phyloP scores from a whole-genome alignment of 2,113 vertebrate genomes.

The human (Homo sapiens) region GRCh38 chr2:235804501-235805000 shows the following conservation, averaged over 20 bases:
- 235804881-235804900: not conserved
- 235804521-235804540: accelerated
- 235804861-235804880: not conserved
- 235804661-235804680: not conserved
- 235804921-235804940: accelerated
- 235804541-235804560: no score
- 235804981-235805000: accelerated
- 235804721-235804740: accelerated
- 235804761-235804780: not conserved
- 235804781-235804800: not conserved
- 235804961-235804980: not conserved
- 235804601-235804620: accelerated
- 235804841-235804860: accelerated
- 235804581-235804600: accelerated
- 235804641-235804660: accelerated
- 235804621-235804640: not conserved
- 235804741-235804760: accelerated
- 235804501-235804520: accelerated
- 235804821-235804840: not conserved
- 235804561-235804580: accelerated
- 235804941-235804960: accelerated
- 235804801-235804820: accelerated
- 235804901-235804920: accelerated
- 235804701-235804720: accelerated
- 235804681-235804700: accelerated